Percentiles rank a stretch among this genome's conserved stretches.
Evolutionary conservation across 1,140 invertebrate species (phyloP).

Genomic region (Dermatophagoides farinae): DNA sequence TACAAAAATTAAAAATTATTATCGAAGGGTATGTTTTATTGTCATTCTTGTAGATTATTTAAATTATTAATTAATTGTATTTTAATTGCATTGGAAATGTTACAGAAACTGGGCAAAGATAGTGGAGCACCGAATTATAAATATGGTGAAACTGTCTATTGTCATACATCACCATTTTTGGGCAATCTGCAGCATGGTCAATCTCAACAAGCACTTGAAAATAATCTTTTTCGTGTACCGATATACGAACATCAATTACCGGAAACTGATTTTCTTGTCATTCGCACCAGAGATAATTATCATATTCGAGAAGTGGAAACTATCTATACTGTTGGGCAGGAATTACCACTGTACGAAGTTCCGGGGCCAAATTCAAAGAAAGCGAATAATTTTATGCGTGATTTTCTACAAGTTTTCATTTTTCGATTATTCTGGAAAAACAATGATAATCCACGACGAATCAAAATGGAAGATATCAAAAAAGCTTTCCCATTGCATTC

Average conservation of each 20-base stretch:
- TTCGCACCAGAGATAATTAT: constrained; percentile 51
- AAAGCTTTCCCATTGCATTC: constrained; percentile 87
- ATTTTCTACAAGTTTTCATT: constrained; percentile 95
- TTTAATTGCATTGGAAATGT: no score
- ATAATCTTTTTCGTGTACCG: constrained; percentile 91
- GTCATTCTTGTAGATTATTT: not conserved
- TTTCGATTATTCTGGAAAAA: constrained; percentile 96
- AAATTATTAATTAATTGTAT: no score
- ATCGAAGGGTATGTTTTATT: constrained; percentile 43
- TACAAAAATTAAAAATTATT: constrained; percentile 96
- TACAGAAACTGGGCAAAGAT: constrained; percentile 61
- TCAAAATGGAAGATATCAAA: constrained; percentile 98
- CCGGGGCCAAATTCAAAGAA: constrained; percentile 96
- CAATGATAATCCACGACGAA: constrained; percentile 60
- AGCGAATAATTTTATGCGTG: constrained; percentile 91
- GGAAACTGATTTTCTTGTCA: constrained; percentile 76
- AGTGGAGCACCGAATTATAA: constrained; percentile 60
- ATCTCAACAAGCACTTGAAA: constrained; percentile 71
- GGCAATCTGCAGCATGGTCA: constrained; percentile 79
- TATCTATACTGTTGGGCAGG: constrained; percentile 78
- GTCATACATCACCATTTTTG: constrained; percentile 89
- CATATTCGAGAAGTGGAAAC: constrained; percentile 64
- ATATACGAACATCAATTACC: constrained; percentile 72
- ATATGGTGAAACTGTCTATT: constrained; percentile 86
- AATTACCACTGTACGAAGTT: constrained; percentile 92